phyloP scores from a whole-genome alignment of 2,113 vertebrate species.

The Barnardius zonarius region DNA sequence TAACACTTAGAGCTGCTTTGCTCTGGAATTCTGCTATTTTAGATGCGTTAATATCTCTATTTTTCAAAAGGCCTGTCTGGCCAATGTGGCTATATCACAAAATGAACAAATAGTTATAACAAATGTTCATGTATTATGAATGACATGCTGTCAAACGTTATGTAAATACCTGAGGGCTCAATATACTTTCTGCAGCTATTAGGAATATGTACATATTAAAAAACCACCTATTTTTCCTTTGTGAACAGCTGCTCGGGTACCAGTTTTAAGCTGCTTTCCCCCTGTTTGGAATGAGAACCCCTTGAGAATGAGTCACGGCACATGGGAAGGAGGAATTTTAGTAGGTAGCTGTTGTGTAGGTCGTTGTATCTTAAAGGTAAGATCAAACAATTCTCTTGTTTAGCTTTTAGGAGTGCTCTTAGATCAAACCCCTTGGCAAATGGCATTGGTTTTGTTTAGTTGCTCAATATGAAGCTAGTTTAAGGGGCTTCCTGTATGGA shows the following conservation, averaged over 20 bases:
- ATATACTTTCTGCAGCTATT: background rate
- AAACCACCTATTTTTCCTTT: background rate
- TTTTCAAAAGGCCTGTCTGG: background rate
- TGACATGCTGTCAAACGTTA: background rate
- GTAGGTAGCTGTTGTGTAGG: background rate
- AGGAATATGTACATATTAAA: background rate
- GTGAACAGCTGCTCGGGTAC: background rate
- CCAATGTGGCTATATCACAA: background rate
- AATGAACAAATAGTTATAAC: background rate
- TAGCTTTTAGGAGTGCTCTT: background rate
- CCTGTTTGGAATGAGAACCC: background rate
- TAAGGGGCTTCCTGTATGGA: background rate
- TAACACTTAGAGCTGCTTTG: background rate
- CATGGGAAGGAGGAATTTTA: background rate
- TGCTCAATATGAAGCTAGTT: background rate
- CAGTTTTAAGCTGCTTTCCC: background rate
- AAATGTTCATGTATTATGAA: background rate
- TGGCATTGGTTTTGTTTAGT: background rate
- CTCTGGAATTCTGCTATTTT: background rate
- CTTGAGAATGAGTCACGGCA: conserved; percentile 11
- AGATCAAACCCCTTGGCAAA: conserved; percentile 1
- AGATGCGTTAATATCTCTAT: background rate
- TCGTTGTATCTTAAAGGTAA: background rate
- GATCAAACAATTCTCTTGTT: background rate
- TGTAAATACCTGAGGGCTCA: conserved; percentile 27